Evolutionary conservation across 2,797 vertebrate species (phyloP), one percentile per base, ranked within the genome.

Genomic region (Numenius phaeopus): DNA sequence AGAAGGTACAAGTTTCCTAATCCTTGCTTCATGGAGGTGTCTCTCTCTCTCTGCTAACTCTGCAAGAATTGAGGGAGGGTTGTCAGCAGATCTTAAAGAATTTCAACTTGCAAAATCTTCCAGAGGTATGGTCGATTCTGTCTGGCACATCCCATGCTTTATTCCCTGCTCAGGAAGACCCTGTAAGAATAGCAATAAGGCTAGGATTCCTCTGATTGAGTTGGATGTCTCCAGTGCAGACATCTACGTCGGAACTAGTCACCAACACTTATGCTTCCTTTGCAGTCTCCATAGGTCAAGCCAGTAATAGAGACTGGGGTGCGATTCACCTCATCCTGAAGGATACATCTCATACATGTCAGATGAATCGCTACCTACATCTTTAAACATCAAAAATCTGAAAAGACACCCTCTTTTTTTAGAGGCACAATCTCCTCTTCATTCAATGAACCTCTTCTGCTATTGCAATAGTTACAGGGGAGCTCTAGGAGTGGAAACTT

Each of bases 401-500:
- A 44, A 86, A 76, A 79, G 59, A 62, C 15, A 39, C 27, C 4
- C 5, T 64, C 61, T 29, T 78, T 18, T 61, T 14, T 4, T 26
- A 44, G 37, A 37, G 59, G 5, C 0, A 1, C 9, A 18, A 8
- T 39, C 11, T 70, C 19, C 20, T 82, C 40, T 59, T 42, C 42
- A 5, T 71, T 90, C 80, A 64, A 4, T 55, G 47, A 70, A 21
- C 24, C 42, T 90, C 57, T 79, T 83, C 11, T 82, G 39, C 49
- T 71, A n/a, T 67, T 23, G 19, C 11, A 42, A 1, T 30, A 87
- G 64, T 83, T 81, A 40, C 22, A 59, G 73, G 66, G 44, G 50
- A 70, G n/a, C 62, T 88, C 22, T 29, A 67, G 34, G 49, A 91
- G 37, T 72, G 20, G 73, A 93, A 88, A 39, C 42, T 39, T 84